Percentiles rank a stretch among this genome's conserved stretches.
phyloP scores from a whole-genome alignment of 2,888 invertebrate species.

The Gerris lacustris region DNA sequence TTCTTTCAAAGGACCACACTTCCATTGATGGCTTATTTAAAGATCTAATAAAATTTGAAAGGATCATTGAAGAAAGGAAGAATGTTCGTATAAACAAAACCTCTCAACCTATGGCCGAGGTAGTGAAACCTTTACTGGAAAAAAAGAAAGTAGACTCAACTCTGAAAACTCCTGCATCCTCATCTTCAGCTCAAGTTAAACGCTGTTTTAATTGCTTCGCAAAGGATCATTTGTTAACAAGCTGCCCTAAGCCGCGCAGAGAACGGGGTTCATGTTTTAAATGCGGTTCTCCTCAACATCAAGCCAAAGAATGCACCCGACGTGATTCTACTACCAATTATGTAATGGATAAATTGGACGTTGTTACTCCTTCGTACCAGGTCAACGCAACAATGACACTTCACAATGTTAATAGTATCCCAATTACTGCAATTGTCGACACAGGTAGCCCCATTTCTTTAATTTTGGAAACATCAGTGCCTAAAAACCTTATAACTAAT shows the following conservation, averaged over 20 bases:
- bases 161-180: too few species aligned
- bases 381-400: too few species aligned
- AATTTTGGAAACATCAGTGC: too few species aligned
- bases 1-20: background rate
- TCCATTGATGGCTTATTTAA: background rate
- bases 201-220: background rate
- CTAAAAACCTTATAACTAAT: too few species aligned
- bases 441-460: too few species aligned
- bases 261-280: constrained; percentile 1
- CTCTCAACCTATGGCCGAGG: background rate
- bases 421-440: too few species aligned
- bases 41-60: background rate
- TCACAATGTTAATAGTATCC: too few species aligned
- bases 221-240: too few species aligned
- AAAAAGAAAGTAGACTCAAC: background rate
- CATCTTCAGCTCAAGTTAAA: background rate
- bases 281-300: background rate
- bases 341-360: too few species aligned
- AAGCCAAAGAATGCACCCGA: background rate
- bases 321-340: too few species aligned
- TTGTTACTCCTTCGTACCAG: too few species aligned
- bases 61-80: background rate
- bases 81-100: background rate
- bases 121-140: background rate
- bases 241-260: too few species aligned